Percentiles rank a stretch among this genome's conserved stretches.
phyloP scores from a whole-genome alignment of 2,888 invertebrate species.

The Schizotus pectinicornis region DNA sequence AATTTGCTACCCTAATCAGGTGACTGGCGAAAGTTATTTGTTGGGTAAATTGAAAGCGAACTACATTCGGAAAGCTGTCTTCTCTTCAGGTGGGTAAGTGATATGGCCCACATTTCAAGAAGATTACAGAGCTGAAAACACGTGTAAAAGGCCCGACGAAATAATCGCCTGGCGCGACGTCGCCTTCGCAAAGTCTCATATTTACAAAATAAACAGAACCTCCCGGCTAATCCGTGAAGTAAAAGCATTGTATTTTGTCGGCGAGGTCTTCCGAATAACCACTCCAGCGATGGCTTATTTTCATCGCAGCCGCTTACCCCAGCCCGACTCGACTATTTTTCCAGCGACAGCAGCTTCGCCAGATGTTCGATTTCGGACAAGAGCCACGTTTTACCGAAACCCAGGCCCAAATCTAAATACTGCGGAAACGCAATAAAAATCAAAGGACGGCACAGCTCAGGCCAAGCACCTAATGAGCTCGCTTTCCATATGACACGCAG shows the following conservation, averaged over 20 bases:
- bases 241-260: neutral
- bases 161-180: neutral
- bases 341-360: neutral
- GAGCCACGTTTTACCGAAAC: neutral
- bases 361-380: constrained; percentile 5
- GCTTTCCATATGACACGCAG: too few species aligned
- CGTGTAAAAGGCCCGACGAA: too few species aligned
- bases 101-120: too few species aligned
- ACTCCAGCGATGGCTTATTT: constrained; percentile 7
- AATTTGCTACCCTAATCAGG: too few species aligned
- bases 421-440: neutral
- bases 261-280: neutral
- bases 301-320: constrained; percentile 1
- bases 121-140: too few species aligned
- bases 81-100: too few species aligned
- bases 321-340: constrained; percentile 3
- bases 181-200: constrained; percentile 1
- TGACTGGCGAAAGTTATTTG: too few species aligned
- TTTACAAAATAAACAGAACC: constrained; percentile 16
- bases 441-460: too few species aligned
- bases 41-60: too few species aligned
- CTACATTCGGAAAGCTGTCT: too few species aligned
- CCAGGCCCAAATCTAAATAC: neutral
- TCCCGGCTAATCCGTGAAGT: neutral
- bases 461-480: too few species aligned